phyloP scores from a whole-genome alignment of 2,888 invertebrate species.

The Eupithecia inturbata region DNA sequence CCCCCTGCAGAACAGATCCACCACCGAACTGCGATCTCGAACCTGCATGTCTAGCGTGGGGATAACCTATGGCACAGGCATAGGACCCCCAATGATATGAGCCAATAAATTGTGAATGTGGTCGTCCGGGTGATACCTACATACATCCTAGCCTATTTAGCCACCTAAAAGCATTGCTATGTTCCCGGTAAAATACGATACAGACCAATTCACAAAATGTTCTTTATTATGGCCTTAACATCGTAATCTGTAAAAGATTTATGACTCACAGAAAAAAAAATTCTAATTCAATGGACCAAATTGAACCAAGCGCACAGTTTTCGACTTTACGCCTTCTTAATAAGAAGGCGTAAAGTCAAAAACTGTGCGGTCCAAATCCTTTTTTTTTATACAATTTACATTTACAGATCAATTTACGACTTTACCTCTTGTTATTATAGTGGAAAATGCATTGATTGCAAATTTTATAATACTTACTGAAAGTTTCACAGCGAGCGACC shows the following conservation, averaged over 20 bases:
- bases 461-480: neutral
- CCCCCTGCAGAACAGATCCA: neutral
- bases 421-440: slow-evolving; percentile 16
- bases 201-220: neutral
- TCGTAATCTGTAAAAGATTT: slow-evolving; percentile 21
- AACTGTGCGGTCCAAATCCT: too few relatives aligned
- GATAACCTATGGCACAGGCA: neutral
- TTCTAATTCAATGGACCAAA: slow-evolving; percentile 13
- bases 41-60: neutral
- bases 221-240: neutral
- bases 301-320: too few relatives aligned
- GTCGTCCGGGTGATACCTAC: neutral
- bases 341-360: too few relatives aligned
- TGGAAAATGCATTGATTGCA: neutral
- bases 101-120: neutral
- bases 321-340: neutral
- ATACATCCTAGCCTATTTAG: neutral
- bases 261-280: slow-evolving; percentile 18
- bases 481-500: slow-evolving; percentile 7
- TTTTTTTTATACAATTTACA: too few relatives aligned
- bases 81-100: neutral
- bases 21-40: neutral
- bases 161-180: neutral
- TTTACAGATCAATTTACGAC: slow-evolving; percentile 24
- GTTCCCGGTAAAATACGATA: neutral